Conservation (phyloP, 2,888 invertebrate genomes). For the Nysson spinosus region DNA sequence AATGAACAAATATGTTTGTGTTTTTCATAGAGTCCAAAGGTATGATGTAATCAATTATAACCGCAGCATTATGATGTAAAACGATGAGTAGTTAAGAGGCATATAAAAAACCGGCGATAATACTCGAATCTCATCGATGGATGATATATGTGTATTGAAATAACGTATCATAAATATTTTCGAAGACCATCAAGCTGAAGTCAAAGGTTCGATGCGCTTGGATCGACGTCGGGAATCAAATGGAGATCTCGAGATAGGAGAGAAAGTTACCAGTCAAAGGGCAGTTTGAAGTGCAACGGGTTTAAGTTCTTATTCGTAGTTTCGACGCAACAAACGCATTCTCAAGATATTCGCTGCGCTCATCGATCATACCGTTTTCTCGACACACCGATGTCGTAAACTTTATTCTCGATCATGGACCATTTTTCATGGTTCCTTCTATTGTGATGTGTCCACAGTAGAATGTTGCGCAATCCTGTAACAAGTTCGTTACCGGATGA, state of each 20-base stretch:
- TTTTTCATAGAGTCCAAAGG: too few species aligned
- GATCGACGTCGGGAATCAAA: conserved; percentile 24
- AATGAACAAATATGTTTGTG: too few species aligned
- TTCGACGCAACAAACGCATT: conserved; percentile 36
- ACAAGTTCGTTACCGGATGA: conserved; percentile 52
- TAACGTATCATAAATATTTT: conserved; percentile 26
- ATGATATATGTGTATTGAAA: conserved; percentile 19
- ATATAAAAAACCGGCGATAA: too few species aligned
- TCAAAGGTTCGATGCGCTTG: conserved; percentile 2
- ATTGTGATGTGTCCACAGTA: conserved; percentile 50
- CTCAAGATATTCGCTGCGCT: conserved; percentile 41
- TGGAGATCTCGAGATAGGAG: conserved; percentile 35
- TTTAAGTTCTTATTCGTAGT: conserved; percentile 36
- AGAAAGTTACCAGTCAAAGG: conserved; percentile 56
- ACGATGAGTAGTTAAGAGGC: too few species aligned
- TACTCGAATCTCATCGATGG: too few species aligned
- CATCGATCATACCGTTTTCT: conserved; percentile 62
- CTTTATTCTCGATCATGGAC: conserved; percentile 37
- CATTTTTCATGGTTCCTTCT: conserved; percentile 61
- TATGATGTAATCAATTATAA: too few species aligned
- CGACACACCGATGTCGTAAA: conserved; percentile 41
- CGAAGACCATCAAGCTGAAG: not conserved
- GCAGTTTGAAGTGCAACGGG: conserved; percentile 18
- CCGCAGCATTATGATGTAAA: too few species aligned
- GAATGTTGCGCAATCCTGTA: conserved; percentile 53